Evolutionary conservation across 2,888 invertebrate genomes (phyloP), one percentile per base, ranked within the genome.

Genomic region (Hololepta plana): DNA sequence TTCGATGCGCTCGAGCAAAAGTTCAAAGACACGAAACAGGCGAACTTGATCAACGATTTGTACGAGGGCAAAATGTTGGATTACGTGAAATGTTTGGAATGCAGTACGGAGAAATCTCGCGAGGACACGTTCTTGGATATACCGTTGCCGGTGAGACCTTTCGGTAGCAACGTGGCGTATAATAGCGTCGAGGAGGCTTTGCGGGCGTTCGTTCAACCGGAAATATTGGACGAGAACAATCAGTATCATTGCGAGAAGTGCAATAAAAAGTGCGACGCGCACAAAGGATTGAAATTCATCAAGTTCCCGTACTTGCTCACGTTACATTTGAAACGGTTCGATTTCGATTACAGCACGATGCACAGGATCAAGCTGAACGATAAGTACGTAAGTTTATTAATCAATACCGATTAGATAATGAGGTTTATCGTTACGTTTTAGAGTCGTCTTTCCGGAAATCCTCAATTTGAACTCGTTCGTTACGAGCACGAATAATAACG

Each of bases 161-260:
- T 81, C 53, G 82, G 81, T 27, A 73, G 76, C 42, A 64, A 59
- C 27, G 64, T 67, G 4, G 72, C 81, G 2, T 84, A 80, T 47
- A 72, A 72, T 31, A 55, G 79, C 49, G 72, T 88, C 39, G 79
- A 77, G 47, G 82, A 85, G 56, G 85, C 87, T 2, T 48, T 88
- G 34, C 57, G 67, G 34, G 84, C 80, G 0, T 88, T 87, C 51
- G 76, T 84, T 2, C 72, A 76, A 39, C 80, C 82, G 1, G 88
- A 88, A 58, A 72, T 72, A 3, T 59, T 88, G 15, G 75, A 81
- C 33, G 85, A 61, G 5, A 72, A 72, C 43, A 87, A 88, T 58
- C 81, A 87, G 55, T 88, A 88, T 55, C 67, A 69, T 47, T 88
- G 88, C 54, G 82, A 82, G 40, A 72, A 71, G 37, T 88, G 88